Conservation (phyloP, 2,888 invertebrate genomes). For the Hololepta plana region DNA sequence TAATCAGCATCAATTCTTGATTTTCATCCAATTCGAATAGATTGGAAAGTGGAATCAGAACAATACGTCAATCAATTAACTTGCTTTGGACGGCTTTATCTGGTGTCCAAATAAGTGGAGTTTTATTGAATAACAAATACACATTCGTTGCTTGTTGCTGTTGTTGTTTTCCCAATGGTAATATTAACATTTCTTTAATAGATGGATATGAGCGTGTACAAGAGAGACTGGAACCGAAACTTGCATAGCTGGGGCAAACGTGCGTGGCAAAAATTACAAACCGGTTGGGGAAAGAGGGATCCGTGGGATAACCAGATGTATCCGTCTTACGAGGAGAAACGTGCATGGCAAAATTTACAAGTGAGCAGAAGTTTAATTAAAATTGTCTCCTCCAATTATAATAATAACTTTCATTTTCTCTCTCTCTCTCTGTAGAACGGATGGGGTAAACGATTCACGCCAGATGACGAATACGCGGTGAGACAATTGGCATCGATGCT, state of each 20-base stretch:
- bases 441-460: constrained; percentile 27
- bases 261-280: constrained; percentile 38
- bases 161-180: no score
- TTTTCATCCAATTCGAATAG: no score
- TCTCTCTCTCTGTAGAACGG: constrained; percentile 16
- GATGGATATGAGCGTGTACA: constrained; percentile 38
- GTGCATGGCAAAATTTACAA: constrained; percentile 36
- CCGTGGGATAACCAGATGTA: constrained; percentile 12
- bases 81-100: no score
- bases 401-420: constrained; percentile 6
- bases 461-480: constrained; percentile 20
- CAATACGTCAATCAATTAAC: no score
- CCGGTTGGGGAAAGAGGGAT: constrained; percentile 37
- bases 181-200: no score
- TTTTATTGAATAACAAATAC: no score
- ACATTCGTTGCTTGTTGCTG: no score
- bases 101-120: no score
- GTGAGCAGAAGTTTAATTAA: constrained; percentile 12
- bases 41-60: no score
- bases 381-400: constrained; percentile 1
- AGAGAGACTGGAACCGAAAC: constrained; percentile 40
- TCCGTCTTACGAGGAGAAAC: constrained; percentile 29
- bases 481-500: constrained; percentile 18
- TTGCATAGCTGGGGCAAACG: constrained; percentile 39
- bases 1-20: no score